These are phyloP conservation scores for Microchrysa polita DNA, from an alignment of 2,888 invertebrate genomes.

Conservation along the genomic window DNA sequence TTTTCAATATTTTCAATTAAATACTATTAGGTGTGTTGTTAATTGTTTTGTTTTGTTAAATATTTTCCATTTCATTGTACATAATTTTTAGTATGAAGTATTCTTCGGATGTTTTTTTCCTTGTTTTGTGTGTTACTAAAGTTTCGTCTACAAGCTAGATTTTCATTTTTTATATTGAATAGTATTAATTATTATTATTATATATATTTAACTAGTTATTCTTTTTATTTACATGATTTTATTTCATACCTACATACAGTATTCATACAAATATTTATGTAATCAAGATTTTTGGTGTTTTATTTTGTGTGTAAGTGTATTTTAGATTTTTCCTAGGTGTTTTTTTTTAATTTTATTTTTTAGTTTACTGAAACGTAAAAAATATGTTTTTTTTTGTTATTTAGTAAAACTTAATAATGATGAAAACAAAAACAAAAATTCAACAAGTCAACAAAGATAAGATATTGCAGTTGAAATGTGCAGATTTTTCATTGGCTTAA, in stretches of 20 bases:
- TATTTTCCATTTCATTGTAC: too few relatives aligned
- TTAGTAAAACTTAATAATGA: neutral
- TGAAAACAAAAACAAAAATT: slow-evolving; percentile 3
- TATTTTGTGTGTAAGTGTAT: neutral
- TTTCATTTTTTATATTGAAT: slow-evolving; percentile 3
- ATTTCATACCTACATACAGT: neutral
- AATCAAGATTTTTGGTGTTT: slow-evolving; percentile 16
- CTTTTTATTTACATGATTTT: neutral
- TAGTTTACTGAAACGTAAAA: slow-evolving; percentile 12
- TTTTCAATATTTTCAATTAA: slow-evolving; percentile 43
- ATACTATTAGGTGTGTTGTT: neutral
- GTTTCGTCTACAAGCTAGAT: slow-evolving; percentile 7
- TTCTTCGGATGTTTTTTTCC: too few relatives aligned
- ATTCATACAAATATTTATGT: slow-evolving; percentile 3
- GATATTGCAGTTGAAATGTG: too few relatives aligned
- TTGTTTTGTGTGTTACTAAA: neutral
- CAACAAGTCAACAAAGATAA: neutral
- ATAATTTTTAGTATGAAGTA: too few relatives aligned
- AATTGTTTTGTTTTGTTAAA: neutral
- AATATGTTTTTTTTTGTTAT: too few relatives aligned
- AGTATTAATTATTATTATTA: slow-evolving; percentile 2
- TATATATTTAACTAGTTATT: neutral
- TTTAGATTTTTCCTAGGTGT: too few relatives aligned
- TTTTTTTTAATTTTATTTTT: neutral
- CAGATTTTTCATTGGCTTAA: too few relatives aligned